Evolutionary conservation across 2,888 invertebrate genomes (phyloP).

Genomic region (Sinotaia quadrata): DNA sequence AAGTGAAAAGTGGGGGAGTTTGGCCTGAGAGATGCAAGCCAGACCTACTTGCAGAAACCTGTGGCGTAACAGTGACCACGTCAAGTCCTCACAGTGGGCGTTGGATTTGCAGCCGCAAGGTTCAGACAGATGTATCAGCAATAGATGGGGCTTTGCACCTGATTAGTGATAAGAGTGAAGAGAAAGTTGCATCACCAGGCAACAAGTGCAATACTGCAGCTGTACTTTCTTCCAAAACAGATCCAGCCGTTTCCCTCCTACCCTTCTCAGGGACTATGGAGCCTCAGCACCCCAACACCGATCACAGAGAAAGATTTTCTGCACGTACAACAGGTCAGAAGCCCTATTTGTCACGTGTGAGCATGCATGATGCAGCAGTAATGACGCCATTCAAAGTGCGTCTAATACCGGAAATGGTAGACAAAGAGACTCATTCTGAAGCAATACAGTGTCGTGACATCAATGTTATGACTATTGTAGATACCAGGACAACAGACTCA

Average conservation of each 20-base stretch:
- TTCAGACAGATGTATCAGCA: slow-evolving; percentile 41
- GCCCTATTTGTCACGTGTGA: not conserved
- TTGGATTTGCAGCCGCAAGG: slow-evolving; percentile 38
- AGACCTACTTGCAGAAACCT: slow-evolving; percentile 27
- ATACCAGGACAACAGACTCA: slow-evolving; percentile 40
- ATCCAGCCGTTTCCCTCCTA: not conserved
- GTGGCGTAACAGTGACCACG: slow-evolving; percentile 22
- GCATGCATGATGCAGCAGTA: slow-evolving; percentile 37
- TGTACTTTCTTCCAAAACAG: slow-evolving; percentile 10
- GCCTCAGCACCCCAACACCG: not conserved
- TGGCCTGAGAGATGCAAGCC: slow-evolving; percentile 33
- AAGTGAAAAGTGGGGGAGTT: slow-evolving; percentile 34
- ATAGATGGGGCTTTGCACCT: not conserved
- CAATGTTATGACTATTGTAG: slow-evolving; percentile 43
- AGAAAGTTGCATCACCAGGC: slow-evolving; percentile 32
- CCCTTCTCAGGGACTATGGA: not conserved
- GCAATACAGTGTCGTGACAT: slow-evolving; percentile 31
- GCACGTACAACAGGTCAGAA: not conserved
- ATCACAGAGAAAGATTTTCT: slow-evolving; percentile 22
- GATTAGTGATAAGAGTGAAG: slow-evolving; percentile 23
- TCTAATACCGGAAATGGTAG: slow-evolving; percentile 44
- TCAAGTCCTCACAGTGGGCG: slow-evolving; percentile 24
- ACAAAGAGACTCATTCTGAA: slow-evolving; percentile 45
- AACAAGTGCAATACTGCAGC: not conserved
- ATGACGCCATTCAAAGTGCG: slow-evolving; percentile 49